Conservation (phyloP, 2,888 invertebrate genomes). For the Phalangium opilio region DNA sequence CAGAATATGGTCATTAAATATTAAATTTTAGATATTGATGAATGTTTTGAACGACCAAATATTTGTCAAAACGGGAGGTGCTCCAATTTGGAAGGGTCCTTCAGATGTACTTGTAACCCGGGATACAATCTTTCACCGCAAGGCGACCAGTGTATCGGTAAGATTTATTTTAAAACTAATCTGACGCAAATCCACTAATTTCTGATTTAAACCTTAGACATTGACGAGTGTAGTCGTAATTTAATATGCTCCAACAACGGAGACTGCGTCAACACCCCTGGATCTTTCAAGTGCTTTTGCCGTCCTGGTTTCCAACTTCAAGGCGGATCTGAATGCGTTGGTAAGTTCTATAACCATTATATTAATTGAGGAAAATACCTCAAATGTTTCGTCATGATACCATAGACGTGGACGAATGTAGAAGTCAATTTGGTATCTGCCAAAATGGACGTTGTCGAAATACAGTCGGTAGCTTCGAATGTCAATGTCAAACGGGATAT, state of each 20-base stretch:
- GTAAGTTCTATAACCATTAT: conserved; percentile 31
- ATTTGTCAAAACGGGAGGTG: conserved; percentile 90
- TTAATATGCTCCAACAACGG: conserved; percentile 93
- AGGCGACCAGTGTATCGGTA: conserved; percentile 36
- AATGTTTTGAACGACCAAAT: conserved; percentile 67
- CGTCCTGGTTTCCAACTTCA: conserved; percentile 76
- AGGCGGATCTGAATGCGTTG: conserved; percentile 59
- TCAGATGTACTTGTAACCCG: conserved; percentile 90
- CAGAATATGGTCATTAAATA: background rate
- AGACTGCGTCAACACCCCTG: conserved; percentile 88
- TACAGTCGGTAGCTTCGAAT: conserved; percentile 58
- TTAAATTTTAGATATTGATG: conserved; percentile 59
- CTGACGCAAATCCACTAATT: background rate
- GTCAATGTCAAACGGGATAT: conserved; percentile 67
- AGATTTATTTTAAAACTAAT: background rate
- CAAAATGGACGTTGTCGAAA: conserved; percentile 70
- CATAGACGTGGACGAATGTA: conserved; percentile 56
- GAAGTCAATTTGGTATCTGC: conserved; percentile 66
- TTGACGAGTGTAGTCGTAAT: conserved; percentile 86
- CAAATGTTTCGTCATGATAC: background rate
- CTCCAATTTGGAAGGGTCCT: conserved; percentile 76
- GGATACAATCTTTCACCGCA: conserved; percentile 58
- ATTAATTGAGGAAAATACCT: background rate
- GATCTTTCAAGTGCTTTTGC: conserved; percentile 89
- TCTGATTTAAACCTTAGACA: conserved; percentile 42